Conservation (phyloP, 1,140 invertebrate species). For the Aleiodes sp. region DNA sequence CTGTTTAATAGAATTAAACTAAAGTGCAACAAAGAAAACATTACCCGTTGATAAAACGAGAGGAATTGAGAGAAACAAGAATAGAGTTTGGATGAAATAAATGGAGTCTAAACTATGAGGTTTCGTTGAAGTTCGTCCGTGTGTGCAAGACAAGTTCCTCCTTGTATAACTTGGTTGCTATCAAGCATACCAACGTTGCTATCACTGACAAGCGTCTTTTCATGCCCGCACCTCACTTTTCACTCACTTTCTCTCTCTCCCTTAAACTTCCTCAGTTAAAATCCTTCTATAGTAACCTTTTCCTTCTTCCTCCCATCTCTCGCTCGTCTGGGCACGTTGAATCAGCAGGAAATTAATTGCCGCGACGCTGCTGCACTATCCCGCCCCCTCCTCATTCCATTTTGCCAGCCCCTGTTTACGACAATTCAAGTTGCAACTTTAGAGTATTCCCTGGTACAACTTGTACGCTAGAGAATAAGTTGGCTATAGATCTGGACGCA, state of each 20-base stretch:
- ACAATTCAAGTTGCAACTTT: conserved; percentile 13
- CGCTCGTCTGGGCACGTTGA: conserved; percentile 25
- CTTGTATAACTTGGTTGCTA: conserved; percentile 15
- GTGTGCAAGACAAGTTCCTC: conserved; percentile 24
- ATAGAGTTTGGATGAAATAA: conserved; percentile 25
- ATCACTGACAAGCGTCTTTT: conserved; percentile 5
- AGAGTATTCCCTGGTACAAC: neutral
- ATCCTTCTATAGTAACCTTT: neutral
- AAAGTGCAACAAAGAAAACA: neutral
- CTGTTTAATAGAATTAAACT: conserved; percentile 33
- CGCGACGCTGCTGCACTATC: conserved; percentile 23
- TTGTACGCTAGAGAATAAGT: neutral
- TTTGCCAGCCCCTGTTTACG: neutral
- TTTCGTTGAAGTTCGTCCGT: conserved; percentile 16
- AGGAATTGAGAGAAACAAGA: neutral
- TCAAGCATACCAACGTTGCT: conserved; percentile 14
- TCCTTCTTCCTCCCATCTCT: conserved; percentile 22
- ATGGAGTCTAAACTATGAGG: conserved; percentile 32
- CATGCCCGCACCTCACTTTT: conserved; percentile 1
- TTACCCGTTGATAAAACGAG: neutral
- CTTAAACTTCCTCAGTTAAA: neutral
- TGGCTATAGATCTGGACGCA: neutral
- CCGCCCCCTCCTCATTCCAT: too few relatives aligned
- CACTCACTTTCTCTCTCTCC: neutral
- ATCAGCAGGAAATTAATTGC: conserved; percentile 37